These are phyloP conservation scores for Cepaea hortensis DNA, from an alignment of 2,888 invertebrate genomes.

Conservation along the genomic window DNA sequence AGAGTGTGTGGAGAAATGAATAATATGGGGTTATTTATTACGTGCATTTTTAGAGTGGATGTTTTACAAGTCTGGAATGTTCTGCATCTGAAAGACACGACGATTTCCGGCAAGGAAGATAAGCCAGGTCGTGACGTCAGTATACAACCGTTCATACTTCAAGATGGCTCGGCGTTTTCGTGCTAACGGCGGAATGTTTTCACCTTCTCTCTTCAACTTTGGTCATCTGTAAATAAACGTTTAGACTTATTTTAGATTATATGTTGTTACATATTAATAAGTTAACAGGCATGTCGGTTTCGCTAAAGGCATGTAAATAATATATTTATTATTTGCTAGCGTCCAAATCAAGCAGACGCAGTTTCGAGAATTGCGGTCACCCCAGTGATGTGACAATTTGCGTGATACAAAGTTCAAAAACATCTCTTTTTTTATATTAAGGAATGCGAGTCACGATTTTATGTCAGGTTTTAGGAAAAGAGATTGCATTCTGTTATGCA, in stretches of 20 bases:
- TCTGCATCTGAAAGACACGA: constrained; percentile 8
- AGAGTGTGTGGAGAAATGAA: neutral
- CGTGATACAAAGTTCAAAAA: no score
- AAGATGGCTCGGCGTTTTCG: constrained; percentile 45
- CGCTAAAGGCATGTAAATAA: constrained; percentile 85
- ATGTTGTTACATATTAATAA: constrained; percentile 75
- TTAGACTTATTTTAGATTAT: neutral
- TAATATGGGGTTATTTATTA: neutral
- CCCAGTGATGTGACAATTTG: no score
- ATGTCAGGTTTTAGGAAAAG: no score
- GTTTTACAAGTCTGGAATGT: constrained; percentile 14
- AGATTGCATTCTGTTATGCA: no score
- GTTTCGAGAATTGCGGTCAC: no score
- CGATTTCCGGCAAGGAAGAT: constrained; percentile 12
- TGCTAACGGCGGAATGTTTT: constrained; percentile 53
- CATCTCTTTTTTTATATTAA: no score
- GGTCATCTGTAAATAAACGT: constrained; percentile 62
- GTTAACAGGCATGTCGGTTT: constrained; percentile 90
- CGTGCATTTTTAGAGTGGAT: neutral
- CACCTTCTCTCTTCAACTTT: constrained; percentile 62
- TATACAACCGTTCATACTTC: neutral
- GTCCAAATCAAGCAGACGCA: no score
- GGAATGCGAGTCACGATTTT: no score
- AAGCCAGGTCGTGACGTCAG: constrained; percentile 29
- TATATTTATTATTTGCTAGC: no score